A percentile compares a stretch with the other conserved stretches of the same genome.
phyloP scores from a whole-genome alignment of 1,140 invertebrate species.

The Bicyclus anynana region DNA sequence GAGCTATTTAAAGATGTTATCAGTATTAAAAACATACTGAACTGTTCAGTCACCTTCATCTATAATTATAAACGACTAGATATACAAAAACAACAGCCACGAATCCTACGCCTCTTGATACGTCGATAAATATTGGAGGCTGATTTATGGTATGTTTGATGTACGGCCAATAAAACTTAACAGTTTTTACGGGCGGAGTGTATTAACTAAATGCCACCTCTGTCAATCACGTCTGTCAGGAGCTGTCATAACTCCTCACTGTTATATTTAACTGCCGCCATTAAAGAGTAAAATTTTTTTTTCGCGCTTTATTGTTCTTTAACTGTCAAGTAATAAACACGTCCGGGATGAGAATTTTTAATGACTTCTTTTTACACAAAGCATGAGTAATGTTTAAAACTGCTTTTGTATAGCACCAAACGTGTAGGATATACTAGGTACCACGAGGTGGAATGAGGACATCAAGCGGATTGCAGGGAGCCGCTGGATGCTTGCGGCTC shows the following conservation, averaged over 20 bases:
- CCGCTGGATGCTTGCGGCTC: too few relatives aligned
- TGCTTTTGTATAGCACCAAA: too few relatives aligned
- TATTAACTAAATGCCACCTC: conserved; percentile 10
- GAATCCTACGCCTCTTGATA: conserved; percentile 44
- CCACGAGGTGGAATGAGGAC: too few relatives aligned
- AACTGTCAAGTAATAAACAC: neutral
- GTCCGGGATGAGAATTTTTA: too few relatives aligned
- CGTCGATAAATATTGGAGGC: conserved; percentile 49
- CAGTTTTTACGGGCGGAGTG: conserved; percentile 28
- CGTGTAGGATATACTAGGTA: too few relatives aligned
- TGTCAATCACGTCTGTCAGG: conserved; percentile 20
- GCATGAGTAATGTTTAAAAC: too few relatives aligned
- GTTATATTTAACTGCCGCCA: neutral
- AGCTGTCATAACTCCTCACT: neutral
- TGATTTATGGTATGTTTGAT: conserved; percentile 33
- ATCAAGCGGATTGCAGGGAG: too few relatives aligned
- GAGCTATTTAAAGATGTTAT: neutral
- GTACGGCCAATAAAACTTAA: conserved; percentile 36
- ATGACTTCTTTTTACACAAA: too few relatives aligned
- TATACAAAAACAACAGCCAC: conserved; percentile 59
- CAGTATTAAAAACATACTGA: conserved; percentile 25
- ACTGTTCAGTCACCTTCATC: too few relatives aligned
- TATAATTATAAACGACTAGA: conserved; percentile 34
- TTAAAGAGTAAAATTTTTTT: neutral
- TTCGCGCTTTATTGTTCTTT: neutral